Base-by-base conservation (phyloP, 2,113 vertebrate species). In the Pygoscelis antarcticus region DNA sequence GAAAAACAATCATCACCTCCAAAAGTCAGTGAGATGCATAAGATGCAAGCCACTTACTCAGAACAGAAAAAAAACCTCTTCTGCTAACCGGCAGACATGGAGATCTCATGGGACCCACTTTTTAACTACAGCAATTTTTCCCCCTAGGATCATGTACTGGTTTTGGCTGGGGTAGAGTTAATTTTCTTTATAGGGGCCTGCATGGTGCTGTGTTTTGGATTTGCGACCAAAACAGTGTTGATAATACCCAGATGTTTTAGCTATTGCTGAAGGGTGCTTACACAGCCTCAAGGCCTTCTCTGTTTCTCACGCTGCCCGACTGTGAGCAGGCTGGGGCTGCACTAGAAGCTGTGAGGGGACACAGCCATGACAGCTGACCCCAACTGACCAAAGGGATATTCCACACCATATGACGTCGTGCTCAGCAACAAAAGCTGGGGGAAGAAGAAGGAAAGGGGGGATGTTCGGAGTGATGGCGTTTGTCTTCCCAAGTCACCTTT, bases 321-420 rank as follows among this genome's bases (percentile, higher is more conserved):
- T 62, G 86, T 1, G 15, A 60, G 38, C 0, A 72, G 34, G 40
- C 21, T 60, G 58, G 13, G 34, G n/a, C 3, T 10, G 25, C 36
- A 51, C 22, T 30, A 61, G 65, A 27, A 55, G 20, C 0, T 71
- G 62, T 21, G 14, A 60, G 38, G 57, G 34, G 23, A 62, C 46
- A 70, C 40, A 75, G 29, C 17, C 4, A 6, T 51, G 74, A 44
- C 65, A 95, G 75, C 49, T 70, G 86, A 75, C 40, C 49, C 51
- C 27, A 65, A 0, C 7, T 42, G 71, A n/a, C 29, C 18, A 2
- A 1, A 72, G 42, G 57, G 38, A 23, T 72, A 72, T 49, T 10
- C 72, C 62, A n/a, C 18, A 5, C 10, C 55, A 7, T 32, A 40
- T 2, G 22, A 18, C 0, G 0, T 9, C 17, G 6, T 6, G 47